A percentile compares a stretch with the other conserved stretches of the same genome.
phyloP scores from a whole-genome alignment of 2,888 invertebrate genomes.

The Biston betularia region DNA sequence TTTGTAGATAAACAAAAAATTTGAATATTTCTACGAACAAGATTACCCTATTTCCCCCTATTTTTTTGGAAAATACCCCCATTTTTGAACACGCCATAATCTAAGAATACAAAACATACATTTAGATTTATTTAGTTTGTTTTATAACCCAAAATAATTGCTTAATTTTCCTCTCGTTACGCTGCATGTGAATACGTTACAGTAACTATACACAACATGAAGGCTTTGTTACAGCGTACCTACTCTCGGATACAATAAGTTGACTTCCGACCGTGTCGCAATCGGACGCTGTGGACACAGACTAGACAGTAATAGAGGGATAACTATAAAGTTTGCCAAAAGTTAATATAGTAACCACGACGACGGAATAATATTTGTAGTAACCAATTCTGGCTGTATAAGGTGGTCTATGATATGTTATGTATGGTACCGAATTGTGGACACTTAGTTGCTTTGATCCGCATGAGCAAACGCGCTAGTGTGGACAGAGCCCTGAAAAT shows the following conservation, averaged over 20 bases:
- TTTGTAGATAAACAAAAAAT: no score
- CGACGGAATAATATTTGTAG: neutral
- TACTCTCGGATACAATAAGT: slow-evolving; percentile 60
- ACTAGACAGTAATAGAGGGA: neutral
- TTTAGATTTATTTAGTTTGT: neutral
- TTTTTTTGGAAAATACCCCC: no score
- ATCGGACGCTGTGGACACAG: slow-evolving; percentile 40
- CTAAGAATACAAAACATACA: no score
- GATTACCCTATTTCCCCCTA: no score
- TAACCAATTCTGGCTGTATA: no score
- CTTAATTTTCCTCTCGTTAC: slow-evolving; percentile 3
- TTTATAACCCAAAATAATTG: neutral
- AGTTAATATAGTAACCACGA: neutral
- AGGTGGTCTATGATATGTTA: no score
- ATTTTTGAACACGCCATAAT: no score
- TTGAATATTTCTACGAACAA: no score
- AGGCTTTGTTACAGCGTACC: slow-evolving; percentile 49
- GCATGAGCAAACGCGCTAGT: no score
- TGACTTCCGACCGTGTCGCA: slow-evolving; percentile 68
- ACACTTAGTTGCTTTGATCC: no score
- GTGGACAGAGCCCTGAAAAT: no score
- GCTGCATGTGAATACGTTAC: neutral
- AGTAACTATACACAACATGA: slow-evolving; percentile 27
- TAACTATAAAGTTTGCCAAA: neutral
- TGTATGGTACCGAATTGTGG: no score